Conservation (phyloP, 2,113 vertebrate species). For the Archocentrus centrarchus region DNA sequence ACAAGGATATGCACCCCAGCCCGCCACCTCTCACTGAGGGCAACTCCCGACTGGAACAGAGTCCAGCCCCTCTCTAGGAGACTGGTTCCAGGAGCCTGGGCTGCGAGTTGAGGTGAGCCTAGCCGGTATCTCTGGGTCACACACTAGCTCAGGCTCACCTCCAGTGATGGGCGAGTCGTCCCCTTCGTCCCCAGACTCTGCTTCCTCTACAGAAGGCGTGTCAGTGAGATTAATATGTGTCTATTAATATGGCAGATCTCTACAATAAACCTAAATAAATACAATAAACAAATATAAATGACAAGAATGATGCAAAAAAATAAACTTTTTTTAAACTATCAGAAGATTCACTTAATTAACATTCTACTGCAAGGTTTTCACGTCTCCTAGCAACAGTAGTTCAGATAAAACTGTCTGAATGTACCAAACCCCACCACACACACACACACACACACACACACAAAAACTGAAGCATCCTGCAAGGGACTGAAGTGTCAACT, state of each 20-base stretch:
- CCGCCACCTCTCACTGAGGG: too few relatives aligned
- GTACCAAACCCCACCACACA: neutral
- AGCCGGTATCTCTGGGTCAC: too few relatives aligned
- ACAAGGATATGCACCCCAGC: too few relatives aligned
- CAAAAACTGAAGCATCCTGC: neutral
- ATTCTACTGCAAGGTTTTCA: neutral
- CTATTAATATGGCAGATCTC: rapidly evolving
- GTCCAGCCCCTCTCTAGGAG: too few relatives aligned
- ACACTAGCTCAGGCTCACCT: too few relatives aligned
- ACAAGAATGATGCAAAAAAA: neutral
- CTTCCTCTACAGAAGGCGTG: too few relatives aligned
- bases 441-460: neutral
- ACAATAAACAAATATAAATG: neutral
- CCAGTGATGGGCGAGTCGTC: too few relatives aligned
- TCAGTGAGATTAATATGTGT: too few relatives aligned
- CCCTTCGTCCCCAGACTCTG: too few relatives aligned
- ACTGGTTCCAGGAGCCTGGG: too few relatives aligned
- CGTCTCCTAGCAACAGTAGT: constrained; percentile 15
- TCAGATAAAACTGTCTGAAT: neutral
- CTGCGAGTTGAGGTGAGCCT: too few relatives aligned
- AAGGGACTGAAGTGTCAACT: constrained; percentile 4
- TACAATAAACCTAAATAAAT: neutral
- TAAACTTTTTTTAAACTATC: neutral
- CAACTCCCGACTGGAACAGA: too few relatives aligned
- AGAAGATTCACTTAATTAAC: neutral